These are phyloP conservation scores for Rhinopomastus cyanomelas DNA, from an alignment of 2,113 vertebrate species.

Conservation along the genomic window DNA sequence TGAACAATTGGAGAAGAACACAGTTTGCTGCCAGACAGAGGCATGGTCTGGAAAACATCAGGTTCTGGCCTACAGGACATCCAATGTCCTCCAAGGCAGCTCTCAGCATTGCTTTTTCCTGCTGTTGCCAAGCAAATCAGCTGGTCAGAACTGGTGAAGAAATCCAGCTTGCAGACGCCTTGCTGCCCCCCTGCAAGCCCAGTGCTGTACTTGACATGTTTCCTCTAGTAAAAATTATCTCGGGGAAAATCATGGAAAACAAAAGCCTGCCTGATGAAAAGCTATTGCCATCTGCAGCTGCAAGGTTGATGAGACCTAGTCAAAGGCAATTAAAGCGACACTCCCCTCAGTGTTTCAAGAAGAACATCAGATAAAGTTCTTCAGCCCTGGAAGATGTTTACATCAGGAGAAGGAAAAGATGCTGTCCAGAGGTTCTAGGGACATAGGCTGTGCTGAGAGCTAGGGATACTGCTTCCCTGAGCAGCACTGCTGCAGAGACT, in stretches of 20 bases:
- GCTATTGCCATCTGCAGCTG: not conserved
- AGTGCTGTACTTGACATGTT: not conserved
- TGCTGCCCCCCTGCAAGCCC: not conserved
- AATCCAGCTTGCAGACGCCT: not conserved
- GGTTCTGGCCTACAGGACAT: not conserved
- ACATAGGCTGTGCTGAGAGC: not conserved
- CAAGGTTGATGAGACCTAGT: not conserved
- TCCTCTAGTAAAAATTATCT: not conserved
- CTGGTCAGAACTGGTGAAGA: not conserved
- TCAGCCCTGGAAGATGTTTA: not conserved
- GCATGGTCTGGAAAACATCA: slow-evolving; percentile 22
- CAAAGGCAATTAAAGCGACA: not conserved
- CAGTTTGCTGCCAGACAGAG: not conserved
- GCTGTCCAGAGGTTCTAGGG: not conserved
- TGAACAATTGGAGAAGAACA: not conserved
- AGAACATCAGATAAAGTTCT: not conserved
- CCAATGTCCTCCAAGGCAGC: not conserved
- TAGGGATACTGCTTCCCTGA: not conserved
- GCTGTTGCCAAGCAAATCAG: slow-evolving; percentile 21
- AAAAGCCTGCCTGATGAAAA: not conserved
- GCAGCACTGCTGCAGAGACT: not conserved
- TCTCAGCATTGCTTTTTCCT: not conserved
- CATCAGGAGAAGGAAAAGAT: not conserved
- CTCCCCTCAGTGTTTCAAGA: not conserved
- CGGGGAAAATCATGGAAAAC: not conserved